Conservation (phyloP, 2,888 invertebrate genomes). For the Germaria angustata region DNA sequence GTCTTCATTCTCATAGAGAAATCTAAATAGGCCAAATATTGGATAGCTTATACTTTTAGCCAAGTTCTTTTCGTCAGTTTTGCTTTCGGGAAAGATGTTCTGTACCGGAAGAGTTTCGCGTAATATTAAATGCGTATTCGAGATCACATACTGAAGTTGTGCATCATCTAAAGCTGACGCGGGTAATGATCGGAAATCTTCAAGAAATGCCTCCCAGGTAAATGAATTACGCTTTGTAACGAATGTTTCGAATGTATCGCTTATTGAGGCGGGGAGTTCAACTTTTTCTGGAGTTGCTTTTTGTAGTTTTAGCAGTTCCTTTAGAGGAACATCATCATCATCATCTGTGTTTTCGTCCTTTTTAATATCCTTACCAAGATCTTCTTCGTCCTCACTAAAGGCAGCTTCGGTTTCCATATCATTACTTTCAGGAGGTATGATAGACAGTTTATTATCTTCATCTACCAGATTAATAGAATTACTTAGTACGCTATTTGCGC, state of each 20-base stretch:
- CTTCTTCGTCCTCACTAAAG: slow-evolving; percentile 81
- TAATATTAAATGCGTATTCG: slow-evolving; percentile 76
- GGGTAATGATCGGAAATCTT: slow-evolving; percentile 77
- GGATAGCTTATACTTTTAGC: slow-evolving; percentile 90
- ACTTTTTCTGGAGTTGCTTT: slow-evolving; percentile 77
- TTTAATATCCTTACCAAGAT: slow-evolving; percentile 81
- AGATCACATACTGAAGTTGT: slow-evolving; percentile 79
- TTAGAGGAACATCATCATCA: slow-evolving; percentile 87
- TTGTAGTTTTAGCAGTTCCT: slow-evolving; percentile 82
- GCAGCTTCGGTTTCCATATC: slow-evolving; percentile 77
- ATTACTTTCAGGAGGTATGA: slow-evolving; percentile 71
- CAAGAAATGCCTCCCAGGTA: slow-evolving; percentile 78
- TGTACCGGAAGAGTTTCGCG: slow-evolving; percentile 78
- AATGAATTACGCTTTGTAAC: slow-evolving; percentile 76
- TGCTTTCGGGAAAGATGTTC: slow-evolving; percentile 81
- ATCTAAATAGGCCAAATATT: slow-evolving; percentile 92
- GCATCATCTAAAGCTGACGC: slow-evolving; percentile 77
- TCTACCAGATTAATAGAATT: slow-evolving; percentile 64
- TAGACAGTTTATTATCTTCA: slow-evolving; percentile 71
- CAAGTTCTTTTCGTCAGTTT: slow-evolving; percentile 83
- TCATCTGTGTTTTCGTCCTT: slow-evolving; percentile 80
- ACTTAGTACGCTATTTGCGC: slow-evolving; percentile 11
- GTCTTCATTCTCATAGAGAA: slow-evolving; percentile 87
- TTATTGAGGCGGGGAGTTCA: slow-evolving; percentile 78
- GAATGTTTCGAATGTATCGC: slow-evolving; percentile 79